Base-by-base conservation (phyloP, 1,140 invertebrate species). In the Pinna nobilis region DNA sequence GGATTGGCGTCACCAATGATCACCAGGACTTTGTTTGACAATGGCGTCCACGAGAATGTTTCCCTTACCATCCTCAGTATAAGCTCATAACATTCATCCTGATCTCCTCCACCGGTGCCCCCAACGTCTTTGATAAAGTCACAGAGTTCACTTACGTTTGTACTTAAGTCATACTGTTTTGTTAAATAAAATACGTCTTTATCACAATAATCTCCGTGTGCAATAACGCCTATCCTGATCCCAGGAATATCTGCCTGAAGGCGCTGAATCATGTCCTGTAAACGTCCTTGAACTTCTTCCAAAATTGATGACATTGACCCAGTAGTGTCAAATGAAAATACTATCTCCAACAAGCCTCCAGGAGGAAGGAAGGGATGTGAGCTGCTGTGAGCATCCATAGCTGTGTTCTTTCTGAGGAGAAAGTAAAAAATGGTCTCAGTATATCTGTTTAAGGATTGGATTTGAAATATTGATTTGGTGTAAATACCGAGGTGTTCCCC, bases 1-100 rank as follows among this genome's bases (percentile, higher is more conserved):
- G 86, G 85, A 32, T 73, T 75, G 9, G 82, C 77, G 63, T 88
- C 86, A n/a, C 86, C 86, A 53, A 88, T 86, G 79, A 87, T 77
- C 3, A 87, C 81, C 25, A 88, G 69, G 15, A 82, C 76, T 55
- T 76, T 72, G 61, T 83, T 80, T 32, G 82, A 80, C 2, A 69
- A 66, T 7, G 73, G 70, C 15, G 76, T 81, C 86, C 86, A 87
- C n/a, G 77, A 76, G 11, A 85, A 75, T 1, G 77, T 51, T 15
- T 65, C 49, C 20, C 74, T 20, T 6, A 76, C 75, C 57, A 80
- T 66, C 28, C 76, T 44, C 20, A 87, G 68, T n/a, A 86, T 75
- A n/a, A 84, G 74, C 68, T 87, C 85, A 60, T 87, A 87, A 44
- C 84, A 87, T 61, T 87, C 85, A 32, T 80, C 78, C 9, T 57